Percentiles rank a stretch among this genome's conserved stretches.
These are phyloP conservation scores for Rhopalosiphum nymphaeae DNA, from an alignment of 2,888 invertebrate genomes.

Conservation along the genomic window DNA sequence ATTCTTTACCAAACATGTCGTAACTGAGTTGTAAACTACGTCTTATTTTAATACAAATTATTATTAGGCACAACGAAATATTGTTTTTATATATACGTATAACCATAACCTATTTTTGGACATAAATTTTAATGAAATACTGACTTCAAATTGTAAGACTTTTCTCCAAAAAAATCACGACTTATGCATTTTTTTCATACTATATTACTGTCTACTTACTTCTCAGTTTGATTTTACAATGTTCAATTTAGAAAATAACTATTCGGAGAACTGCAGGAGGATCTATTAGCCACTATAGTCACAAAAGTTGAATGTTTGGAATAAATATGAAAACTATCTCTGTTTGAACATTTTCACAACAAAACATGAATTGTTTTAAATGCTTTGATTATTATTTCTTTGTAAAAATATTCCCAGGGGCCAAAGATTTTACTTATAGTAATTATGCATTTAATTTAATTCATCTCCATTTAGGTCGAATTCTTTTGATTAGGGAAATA, in stretches of 20 bases:
- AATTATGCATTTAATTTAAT: background rate
- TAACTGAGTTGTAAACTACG: constrained; percentile 4
- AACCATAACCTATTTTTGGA: background rate
- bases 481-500: background rate
- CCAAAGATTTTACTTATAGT: background rate
- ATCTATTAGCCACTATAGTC: background rate
- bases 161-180: no score
- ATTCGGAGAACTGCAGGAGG: background rate
- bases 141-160: background rate
- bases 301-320: background rate
- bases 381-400: background rate
- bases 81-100: background rate
- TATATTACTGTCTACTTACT: background rate
- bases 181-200: background rate
- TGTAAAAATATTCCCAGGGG: background rate
- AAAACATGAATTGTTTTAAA: background rate
- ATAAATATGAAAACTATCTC: background rate
- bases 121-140: background rate
- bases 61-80: background rate
- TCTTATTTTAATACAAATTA: background rate
- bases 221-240: background rate
- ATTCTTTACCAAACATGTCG: constrained; percentile 12
- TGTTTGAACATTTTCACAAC: background rate
- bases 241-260: background rate
- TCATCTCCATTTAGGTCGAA: background rate